A percentile compares a stretch with the other conserved stretches of the same genome.
These are phyloP conservation scores for Arothron firmamentum DNA, from an alignment of 2,113 vertebrate genomes.

Conservation along the genomic window DNA sequence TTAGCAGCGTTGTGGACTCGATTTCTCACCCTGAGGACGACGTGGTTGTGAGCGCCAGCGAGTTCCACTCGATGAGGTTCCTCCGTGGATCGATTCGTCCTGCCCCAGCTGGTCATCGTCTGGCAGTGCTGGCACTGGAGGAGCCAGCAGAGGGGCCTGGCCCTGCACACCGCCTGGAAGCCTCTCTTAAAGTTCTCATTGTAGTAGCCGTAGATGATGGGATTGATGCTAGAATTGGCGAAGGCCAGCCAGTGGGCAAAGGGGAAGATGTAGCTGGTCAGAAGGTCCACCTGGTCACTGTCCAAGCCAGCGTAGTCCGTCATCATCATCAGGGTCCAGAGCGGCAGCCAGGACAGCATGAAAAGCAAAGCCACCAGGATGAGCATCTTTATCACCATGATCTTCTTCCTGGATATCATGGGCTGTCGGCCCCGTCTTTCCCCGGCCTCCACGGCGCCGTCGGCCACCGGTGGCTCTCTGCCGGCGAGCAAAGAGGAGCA, in stretches of 20 bases:
- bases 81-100: slow-evolving; percentile 18
- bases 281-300: slow-evolving; percentile 66
- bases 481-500: slow-evolving; percentile 62
- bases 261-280: slow-evolving; percentile 77
- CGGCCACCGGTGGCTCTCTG: slow-evolving; percentile 44
- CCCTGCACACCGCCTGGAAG: slow-evolving; percentile 70
- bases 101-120: slow-evolving; percentile 28
- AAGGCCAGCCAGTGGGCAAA: slow-evolving; percentile 83
- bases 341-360: slow-evolving; percentile 79
- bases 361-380: slow-evolving; percentile 77
- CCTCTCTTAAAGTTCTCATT: slow-evolving; percentile 80
- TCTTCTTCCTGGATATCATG: slow-evolving; percentile 71
- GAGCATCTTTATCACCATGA: slow-evolving; percentile 80
- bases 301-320: slow-evolving; percentile 72
- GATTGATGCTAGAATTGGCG: slow-evolving; percentile 79
- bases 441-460: slow-evolving; percentile 12
- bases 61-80: slow-evolving; percentile 21
- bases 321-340: slow-evolving; percentile 81
- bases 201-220: slow-evolving; percentile 82
- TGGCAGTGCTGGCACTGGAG: slow-evolving; percentile 8
- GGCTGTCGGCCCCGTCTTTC: slow-evolving; percentile 42
- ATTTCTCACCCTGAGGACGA: slow-evolving; percentile 59
- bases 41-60: slow-evolving; percentile 39
- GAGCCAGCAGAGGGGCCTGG: slow-evolving; percentile 43
- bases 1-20: slow-evolving; percentile 66